Conservation (phyloP, 2,113 vertebrate genomes). For the Atlantisia rogersi region DNA sequence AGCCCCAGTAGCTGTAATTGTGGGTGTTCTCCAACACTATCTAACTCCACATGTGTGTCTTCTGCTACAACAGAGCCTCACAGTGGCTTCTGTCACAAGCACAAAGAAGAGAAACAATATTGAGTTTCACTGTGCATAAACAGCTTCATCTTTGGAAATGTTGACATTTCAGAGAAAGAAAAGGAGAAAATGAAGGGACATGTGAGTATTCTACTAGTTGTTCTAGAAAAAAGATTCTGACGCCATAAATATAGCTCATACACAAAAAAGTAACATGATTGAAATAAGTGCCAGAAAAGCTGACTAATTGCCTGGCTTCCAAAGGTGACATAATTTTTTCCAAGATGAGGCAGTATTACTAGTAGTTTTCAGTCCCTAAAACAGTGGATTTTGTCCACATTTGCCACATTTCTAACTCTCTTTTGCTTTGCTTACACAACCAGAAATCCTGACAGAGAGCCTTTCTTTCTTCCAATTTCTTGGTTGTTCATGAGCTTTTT, state of each 20-base stretch:
- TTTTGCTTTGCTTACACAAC: background rate
- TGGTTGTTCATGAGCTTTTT: background rate
- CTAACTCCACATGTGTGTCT: background rate
- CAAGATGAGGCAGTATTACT: background rate
- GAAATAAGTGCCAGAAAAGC: constrained; percentile 36
- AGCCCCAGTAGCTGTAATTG: background rate
- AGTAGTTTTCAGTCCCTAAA: background rate
- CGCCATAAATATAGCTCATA: background rate
- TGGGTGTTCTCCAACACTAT: background rate
- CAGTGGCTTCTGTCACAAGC: background rate
- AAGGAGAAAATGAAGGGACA: background rate
- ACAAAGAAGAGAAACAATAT: background rate
- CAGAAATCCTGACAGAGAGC: background rate
- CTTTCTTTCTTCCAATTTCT: background rate
- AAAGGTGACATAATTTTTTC: constrained; percentile 14
- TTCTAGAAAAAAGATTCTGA: constrained; percentile 12
- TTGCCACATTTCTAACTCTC: background rate
- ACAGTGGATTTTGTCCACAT: background rate
- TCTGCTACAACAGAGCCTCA: background rate
- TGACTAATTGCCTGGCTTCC: constrained; percentile 4
- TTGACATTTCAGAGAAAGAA: background rate
- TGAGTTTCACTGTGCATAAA: background rate
- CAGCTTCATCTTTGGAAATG: background rate
- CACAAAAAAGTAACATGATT: background rate
- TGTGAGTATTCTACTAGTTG: background rate